Base-by-base conservation (phyloP, 2,113 vertebrate species). In the Gopherus evgoodei region DNA sequence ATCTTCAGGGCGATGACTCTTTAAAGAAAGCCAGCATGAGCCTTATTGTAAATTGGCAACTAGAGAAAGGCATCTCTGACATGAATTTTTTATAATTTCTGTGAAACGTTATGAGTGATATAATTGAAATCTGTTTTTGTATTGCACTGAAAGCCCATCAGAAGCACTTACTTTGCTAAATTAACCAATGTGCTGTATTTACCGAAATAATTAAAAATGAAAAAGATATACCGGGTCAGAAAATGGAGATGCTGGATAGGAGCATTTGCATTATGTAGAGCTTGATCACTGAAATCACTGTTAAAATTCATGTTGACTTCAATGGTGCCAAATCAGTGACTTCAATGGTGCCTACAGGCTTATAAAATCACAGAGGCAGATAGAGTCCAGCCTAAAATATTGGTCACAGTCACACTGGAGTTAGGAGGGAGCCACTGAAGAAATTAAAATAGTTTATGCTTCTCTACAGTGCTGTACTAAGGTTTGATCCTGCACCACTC, bases 111-210 rank as follows among this genome's bases (percentile, higher is more conserved):
- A 25, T 25, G 8, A 94, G 35, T 85, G 31, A n/a, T 59, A 56
- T 84, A 87, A 53, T 88, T 76, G 86, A 93, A 94, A 90, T 76
- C 69, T 83, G 38, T 86, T 94, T 91, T 95, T 93, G 31, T 78
- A 88, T 95, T 90, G 79, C 82, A 12, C 79, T 38, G 86, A 88
- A 89, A 83, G 85, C 87, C 90, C 88, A 69, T 56, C 87, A 94
- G 85, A 81, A 95, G 83, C 89, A 86, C 87, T 96, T 90, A 47
- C 19, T 56, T 38, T 35, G 83, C 93, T 91, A 94, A 95, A 93
- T 79, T 95, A 91, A 93, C 90, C 81, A 91, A 83, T 69, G 72
- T 89, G 84, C 86, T 93, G 82, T 83, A 75, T 83, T 94, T 95
- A 91, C 49, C 85, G 87, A 90, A 93, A 89, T 81, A 11, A 93